A percentile compares a stretch with the other conserved stretches of the same genome.
Evolutionary conservation across 53 echinoderm and acorn worm species (phyloP).

Genomic region (Paracentrotus lividus): DNA sequence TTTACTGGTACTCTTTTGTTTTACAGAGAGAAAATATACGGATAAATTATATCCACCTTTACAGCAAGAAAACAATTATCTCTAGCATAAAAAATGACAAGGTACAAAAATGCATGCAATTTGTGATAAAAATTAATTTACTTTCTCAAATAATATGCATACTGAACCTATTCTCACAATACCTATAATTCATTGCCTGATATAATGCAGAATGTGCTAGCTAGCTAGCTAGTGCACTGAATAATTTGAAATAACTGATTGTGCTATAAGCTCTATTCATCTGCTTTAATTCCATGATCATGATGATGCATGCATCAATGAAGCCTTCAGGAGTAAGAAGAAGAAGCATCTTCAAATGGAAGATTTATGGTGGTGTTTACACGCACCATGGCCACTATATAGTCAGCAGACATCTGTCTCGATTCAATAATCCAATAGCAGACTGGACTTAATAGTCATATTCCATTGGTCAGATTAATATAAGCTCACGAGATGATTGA

Average conservation of each 20-base stretch:
- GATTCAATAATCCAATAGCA: slow-evolving; percentile 37
- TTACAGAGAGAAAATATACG: neutral
- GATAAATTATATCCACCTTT: too few species aligned
- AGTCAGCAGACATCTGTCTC: slow-evolving; percentile 43
- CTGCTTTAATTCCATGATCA: slow-evolving; percentile 44
- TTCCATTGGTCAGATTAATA: slow-evolving; percentile 30
- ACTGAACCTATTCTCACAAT: neutral
- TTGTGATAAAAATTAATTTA: neutral
- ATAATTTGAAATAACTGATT: slow-evolving; percentile 36
- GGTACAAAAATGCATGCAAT: too few species aligned
- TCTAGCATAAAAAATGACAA: too few species aligned
- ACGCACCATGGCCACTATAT: neutral
- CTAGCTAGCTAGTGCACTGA: neutral
- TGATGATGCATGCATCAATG: slow-evolving; percentile 56
- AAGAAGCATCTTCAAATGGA: slow-evolving; percentile 3
- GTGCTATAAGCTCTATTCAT: neutral
- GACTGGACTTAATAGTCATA: neutral
- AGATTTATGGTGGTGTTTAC: slow-evolving; percentile 49
- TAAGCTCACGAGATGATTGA: neutral
- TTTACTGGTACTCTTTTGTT: neutral
- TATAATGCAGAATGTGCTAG: neutral
- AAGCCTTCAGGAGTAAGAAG: slow-evolving; percentile 30
- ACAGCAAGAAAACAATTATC: too few species aligned
- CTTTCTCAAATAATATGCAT: neutral
- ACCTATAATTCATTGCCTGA: neutral